Percentiles rank a stretch among this genome's conserved stretches.
Conservation (phyloP, 2,113 vertebrate species). For the Nycticryphes semicollaris region DNA sequence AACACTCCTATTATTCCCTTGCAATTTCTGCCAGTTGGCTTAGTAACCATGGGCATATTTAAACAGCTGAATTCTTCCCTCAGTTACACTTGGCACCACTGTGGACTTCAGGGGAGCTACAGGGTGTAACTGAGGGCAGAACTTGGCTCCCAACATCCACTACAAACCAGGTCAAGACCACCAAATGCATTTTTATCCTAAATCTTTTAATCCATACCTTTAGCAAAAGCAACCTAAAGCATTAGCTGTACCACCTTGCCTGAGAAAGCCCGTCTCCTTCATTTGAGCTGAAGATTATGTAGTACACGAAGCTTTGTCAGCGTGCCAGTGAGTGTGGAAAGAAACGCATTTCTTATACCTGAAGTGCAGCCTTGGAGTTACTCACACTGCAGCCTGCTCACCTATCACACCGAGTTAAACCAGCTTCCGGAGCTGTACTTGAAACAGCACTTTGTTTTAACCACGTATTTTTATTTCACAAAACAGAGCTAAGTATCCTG, state of each 20-base stretch:
- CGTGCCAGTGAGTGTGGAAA: background rate
- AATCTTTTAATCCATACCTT: background rate
- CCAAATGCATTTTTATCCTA: background rate
- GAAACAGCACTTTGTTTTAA: conserved; percentile 18
- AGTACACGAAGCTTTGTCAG: background rate
- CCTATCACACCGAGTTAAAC: background rate
- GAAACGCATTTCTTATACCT: background rate
- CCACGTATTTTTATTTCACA: conserved; percentile 18
- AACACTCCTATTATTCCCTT: conserved; percentile 54
- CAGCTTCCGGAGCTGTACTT: background rate
- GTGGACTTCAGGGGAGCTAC: background rate
- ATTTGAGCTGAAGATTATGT: background rate
- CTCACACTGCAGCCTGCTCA: background rate
- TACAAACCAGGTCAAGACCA: conserved; percentile 21
- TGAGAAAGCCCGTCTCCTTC: background rate
- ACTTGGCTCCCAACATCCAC: background rate
- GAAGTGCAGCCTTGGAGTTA: background rate
- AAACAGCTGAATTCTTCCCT: conserved; percentile 59
- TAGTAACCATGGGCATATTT: conserved; percentile 27
- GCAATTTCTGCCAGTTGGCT: conserved; percentile 54
- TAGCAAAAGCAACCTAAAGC: background rate
- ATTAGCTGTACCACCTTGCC: background rate
- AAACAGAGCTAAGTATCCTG: conserved; percentile 41
- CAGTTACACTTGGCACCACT: conserved; percentile 51
- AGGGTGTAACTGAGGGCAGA: conserved; percentile 31